Evolutionary conservation across 1,140 invertebrate genomes (phyloP), one percentile per base, ranked within the genome.

Genomic region (Platorchestia sp.): DNA sequence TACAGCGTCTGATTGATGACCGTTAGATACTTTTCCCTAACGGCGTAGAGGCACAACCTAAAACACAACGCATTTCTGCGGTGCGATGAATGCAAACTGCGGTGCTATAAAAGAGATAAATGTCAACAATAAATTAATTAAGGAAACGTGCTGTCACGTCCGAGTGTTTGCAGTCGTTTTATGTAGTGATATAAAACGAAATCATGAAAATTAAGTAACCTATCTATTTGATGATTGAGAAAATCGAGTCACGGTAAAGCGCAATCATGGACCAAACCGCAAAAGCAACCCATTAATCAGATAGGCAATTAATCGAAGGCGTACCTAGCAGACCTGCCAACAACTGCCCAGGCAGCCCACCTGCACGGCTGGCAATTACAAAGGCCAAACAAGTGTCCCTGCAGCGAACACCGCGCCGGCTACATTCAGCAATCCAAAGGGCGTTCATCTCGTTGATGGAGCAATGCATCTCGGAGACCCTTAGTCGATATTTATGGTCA

Each of bases 401-500:
- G 59, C 27, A 75, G 59, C 59, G 43, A 89, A 93, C 91, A 45
- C 40, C 91, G 22, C 45, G 43, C 36, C 91, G 10, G 43, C 91
- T 45, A 44, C 91, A 93, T 47, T 45, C 91, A 93, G 91, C 91
- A 93, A 93, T 93, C 91, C 45, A 44, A n/a, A 93, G 91, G 91
- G 91, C 91, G 91, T 93, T 93, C 91, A 93, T 93, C 91, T 93
- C 91, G 45, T 42, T 45, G 91, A 93, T 93, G 91, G 91, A 45
- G 91, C 91, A 93, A 93, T 93, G 36, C 91, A 45, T 93, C 91
- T 93, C 45, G 27, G 43, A 44, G 91, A 45, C 91, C 91, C 91
- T 93, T 93, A 93, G 91, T 93, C 91, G 91, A 93, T 93, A 93
- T 93, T 93, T 93, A 93, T 93, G 91, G 91, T 45, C 45, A 93